Evolutionary conservation across 2,797 vertebrate species (phyloP), one percentile per base, ranked within the genome.

Genomic region (Intellagama lesueurii): DNA sequence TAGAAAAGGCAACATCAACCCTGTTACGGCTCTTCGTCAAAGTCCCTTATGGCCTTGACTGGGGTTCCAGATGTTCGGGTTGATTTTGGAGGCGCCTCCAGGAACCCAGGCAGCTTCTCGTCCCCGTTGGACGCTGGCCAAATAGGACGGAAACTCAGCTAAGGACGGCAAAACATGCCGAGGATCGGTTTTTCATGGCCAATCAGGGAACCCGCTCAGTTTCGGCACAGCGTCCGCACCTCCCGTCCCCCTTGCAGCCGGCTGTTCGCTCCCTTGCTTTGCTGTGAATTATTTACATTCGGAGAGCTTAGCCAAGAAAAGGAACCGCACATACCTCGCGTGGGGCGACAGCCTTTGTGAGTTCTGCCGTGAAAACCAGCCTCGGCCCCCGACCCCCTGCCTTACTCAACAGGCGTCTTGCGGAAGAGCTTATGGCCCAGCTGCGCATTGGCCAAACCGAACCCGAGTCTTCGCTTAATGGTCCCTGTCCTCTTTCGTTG

Each of bases 311-410:
- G 28, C 56, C 19, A 24, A 44, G 35, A 19, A 52, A 66, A 2
- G 66, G 35, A 44, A 82, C 40, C 26, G 7, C 35, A 9, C 14
- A 4, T 35, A 44, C 24, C 60, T 35, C 52, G 22, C 4, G 1
- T n/a, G 1, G 47, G 70, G 79, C 8, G 24, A 56, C 4, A 9
- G 40, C 56, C 64, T 12, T 35, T 1, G 26, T n/a, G 81, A 73
- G 81, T 81, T 44, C n/a, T 75, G 87, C 69, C 8, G 14, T 49
- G 73, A 35, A 35, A 68, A 35, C n/a, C 64, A 68, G 73, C 7
- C 7, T 19, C 5, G 1, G 8, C 56, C 4, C 11, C 0, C 5
- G 22, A 4, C 24, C 3, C 30, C 2, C 22, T 1, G 8, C 70
- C 7, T 76, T 30, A 2, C 35, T n/a, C 30, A 12, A 60, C 60